phyloP scores from a whole-genome alignment of 2,797 vertebrate genomes.

The Cottoperca gobio region DNA sequence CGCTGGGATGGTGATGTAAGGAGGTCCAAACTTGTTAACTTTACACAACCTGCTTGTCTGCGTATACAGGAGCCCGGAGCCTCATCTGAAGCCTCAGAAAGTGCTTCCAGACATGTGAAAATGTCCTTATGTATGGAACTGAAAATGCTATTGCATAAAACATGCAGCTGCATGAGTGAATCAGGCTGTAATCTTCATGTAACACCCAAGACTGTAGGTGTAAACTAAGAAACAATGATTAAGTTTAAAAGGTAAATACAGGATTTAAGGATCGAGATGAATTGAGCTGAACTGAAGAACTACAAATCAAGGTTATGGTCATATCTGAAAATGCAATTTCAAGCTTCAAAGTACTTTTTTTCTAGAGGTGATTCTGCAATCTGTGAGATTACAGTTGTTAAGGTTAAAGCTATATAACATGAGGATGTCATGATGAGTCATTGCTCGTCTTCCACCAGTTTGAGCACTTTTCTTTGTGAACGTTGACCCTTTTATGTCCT shows the following conservation, averaged over 20 bases:
- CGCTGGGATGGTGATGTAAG: conserved; percentile 58
- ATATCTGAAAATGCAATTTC: background rate
- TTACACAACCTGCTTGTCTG: conserved; percentile 27
- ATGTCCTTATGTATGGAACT: no score
- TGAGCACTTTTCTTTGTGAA: background rate
- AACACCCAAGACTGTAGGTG: background rate
- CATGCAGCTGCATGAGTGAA: no score
- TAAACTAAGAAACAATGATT: background rate
- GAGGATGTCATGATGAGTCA: background rate
- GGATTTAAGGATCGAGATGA: background rate
- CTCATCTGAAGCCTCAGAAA: conserved; percentile 53
- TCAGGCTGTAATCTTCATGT: conserved; percentile 22
- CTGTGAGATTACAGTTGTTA: background rate
- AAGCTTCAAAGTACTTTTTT: background rate
- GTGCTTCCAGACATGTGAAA: conserved; percentile 2
- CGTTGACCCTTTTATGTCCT: background rate
- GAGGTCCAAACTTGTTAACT: conserved; percentile 43
- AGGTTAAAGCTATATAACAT: background rate
- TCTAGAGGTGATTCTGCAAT: background rate
- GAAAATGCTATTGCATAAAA: no score
- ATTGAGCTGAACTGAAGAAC: background rate
- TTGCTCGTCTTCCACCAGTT: background rate
- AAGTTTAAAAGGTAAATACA: background rate
- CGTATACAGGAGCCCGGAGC: conserved; percentile 7
- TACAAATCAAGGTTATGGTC: background rate